Evolutionary conservation across 2,113 vertebrate species (phyloP).

Genomic region (Gallinago paraguaiae): DNA sequence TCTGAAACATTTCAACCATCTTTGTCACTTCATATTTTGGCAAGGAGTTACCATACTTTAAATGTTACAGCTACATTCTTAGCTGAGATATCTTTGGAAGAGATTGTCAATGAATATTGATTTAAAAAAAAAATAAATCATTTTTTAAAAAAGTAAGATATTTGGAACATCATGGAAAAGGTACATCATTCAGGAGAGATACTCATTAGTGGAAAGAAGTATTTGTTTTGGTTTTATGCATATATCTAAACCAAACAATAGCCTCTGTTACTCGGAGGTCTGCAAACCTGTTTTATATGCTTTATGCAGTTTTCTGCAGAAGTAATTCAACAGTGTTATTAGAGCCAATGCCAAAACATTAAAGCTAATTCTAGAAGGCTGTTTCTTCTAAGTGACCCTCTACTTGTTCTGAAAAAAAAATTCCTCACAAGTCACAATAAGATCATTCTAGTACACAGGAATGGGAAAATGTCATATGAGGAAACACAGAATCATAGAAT

Average conservation of each 20-base stretch:
- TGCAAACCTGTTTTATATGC: neutral
- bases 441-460: neutral
- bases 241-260: neutral
- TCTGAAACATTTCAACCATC: neutral
- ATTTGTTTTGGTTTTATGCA: neutral
- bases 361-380: neutral
- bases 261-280: neutral
- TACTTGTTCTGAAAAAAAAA: neutral
- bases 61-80: constrained; percentile 17
- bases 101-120: neutral
- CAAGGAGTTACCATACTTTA: neutral
- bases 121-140: no score
- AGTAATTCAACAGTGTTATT: neutral
- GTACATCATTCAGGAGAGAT: neutral
- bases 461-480: neutral
- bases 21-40: neutral
- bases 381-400: neutral
- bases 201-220: neutral
- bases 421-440: neutral
- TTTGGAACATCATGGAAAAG: neutral
- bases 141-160: neutral
- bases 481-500: neutral
- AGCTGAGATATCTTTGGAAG: neutral
- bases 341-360: neutral
- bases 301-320: neutral